Evolutionary conservation across 2,797 vertebrate genomes (phyloP).

Genomic region (Phataginus tetradactyla): DNA sequence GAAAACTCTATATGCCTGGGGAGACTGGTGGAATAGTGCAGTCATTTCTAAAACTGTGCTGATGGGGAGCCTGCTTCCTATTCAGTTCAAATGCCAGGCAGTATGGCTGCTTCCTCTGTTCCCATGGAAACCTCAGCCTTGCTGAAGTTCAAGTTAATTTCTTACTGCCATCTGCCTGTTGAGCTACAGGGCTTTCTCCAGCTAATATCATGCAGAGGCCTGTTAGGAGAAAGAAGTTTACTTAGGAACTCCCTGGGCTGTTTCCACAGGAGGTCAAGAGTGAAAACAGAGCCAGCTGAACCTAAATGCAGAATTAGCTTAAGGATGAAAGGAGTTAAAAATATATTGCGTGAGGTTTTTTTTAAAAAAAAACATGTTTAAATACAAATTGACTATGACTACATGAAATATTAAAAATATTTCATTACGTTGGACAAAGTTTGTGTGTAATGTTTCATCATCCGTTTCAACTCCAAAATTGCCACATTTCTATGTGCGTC

Average conservation of each 20-base stretch:
- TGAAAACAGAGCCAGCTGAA: slow-evolving; percentile 50
- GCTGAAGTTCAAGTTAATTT: slow-evolving; percentile 82
- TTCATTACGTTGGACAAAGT: slow-evolving; percentile 4
- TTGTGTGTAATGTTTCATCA: not conserved
- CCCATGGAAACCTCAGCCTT: slow-evolving; percentile 85
- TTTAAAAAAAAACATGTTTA: not conserved
- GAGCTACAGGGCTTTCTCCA: slow-evolving; percentile 73
- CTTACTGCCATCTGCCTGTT: slow-evolving; percentile 86
- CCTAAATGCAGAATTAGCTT: not conserved
- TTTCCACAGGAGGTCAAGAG: slow-evolving; percentile 36
- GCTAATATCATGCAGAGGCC: slow-evolving; percentile 8
- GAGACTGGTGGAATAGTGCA: not conserved
- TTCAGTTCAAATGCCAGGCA: slow-evolving; percentile 77
- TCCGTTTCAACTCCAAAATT: not conserved
- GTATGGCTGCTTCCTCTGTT: slow-evolving; percentile 83
- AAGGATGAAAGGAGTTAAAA: slow-evolving; percentile 41
- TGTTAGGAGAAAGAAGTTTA: slow-evolving; percentile 47
- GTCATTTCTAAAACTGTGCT: slow-evolving; percentile 48
- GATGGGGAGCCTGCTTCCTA: slow-evolving; percentile 73
- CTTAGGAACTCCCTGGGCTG: slow-evolving; percentile 38
- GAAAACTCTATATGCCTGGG: not conserved
- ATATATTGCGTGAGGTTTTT: not conserved
- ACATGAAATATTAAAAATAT: not conserved
- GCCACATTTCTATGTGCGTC: not conserved
- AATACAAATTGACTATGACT: not conserved